Evolutionary conservation across 2,113 vertebrate genomes (phyloP).

Genomic region (Melierax canorus): DNA sequence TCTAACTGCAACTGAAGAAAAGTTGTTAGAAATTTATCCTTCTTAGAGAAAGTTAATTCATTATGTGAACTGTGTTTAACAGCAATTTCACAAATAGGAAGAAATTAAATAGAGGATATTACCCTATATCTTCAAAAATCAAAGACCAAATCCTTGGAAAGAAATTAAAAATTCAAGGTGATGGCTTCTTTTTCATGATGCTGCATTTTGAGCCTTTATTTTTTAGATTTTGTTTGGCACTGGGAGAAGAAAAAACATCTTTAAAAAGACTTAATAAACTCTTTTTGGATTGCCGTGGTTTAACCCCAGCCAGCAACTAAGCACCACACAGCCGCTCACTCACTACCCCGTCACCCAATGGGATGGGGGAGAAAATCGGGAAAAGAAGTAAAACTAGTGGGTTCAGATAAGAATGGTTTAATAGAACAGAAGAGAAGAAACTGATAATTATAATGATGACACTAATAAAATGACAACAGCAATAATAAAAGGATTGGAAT

Average conservation of each 20-base stretch:
- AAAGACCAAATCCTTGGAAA: neutral
- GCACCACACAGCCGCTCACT: too few species aligned
- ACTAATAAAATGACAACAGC: too few species aligned
- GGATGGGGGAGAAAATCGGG: too few species aligned
- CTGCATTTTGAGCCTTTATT: neutral
- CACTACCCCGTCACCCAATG: too few species aligned
- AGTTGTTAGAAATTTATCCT: neutral
- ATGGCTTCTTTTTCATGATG: neutral
- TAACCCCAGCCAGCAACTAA: too few species aligned
- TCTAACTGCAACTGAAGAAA: neutral
- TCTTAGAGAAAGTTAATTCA: neutral
- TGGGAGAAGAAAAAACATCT: neutral
- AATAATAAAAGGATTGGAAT: too few species aligned
- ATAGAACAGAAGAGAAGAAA: too few species aligned
- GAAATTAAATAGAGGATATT: neutral
- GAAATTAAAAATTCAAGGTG: neutral
- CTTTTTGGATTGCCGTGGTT: neutral
- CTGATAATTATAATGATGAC: too few species aligned
- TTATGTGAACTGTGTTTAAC: neutral
- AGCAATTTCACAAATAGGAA: neutral
- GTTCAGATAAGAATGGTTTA: too few species aligned
- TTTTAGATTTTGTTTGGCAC: neutral
- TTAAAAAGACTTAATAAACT: neutral
- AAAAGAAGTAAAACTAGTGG: too few species aligned
- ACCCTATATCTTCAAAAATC: neutral